phyloP scores from a whole-genome alignment of 2,113 vertebrate genomes.

The Entosphenus tridentatus region DNA sequence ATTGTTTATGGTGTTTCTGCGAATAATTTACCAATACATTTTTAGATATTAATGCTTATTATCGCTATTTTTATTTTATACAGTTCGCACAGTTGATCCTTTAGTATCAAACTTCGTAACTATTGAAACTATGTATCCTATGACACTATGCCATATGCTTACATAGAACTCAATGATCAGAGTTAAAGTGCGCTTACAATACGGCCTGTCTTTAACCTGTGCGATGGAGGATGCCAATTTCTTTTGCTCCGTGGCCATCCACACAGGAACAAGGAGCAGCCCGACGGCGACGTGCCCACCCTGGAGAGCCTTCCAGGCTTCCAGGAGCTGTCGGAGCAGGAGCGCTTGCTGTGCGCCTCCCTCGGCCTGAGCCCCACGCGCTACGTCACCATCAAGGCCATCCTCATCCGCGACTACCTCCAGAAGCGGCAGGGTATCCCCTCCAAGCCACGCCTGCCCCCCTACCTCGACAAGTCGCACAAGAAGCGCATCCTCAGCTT shows the following conservation, averaged over 20 bases:
- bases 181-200: too few species aligned
- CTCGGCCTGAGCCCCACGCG: constrained; percentile 63
- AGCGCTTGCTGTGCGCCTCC: constrained; percentile 78
- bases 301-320: constrained; percentile 76
- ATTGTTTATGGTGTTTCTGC: too few species aligned
- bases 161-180: too few species aligned
- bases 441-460: constrained; percentile 72
- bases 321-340: constrained; percentile 70
- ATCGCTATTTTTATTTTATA: too few species aligned
- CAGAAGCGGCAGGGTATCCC: constrained; percentile 85
- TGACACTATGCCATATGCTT: too few species aligned
- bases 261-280: constrained; percentile 2
- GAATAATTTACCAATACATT: too few species aligned
- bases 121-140: too few species aligned
- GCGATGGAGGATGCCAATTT: too few species aligned
- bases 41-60: too few species aligned
- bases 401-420: constrained; percentile 88
- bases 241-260: background rate
- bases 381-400: constrained; percentile 85
- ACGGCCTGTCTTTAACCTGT: too few species aligned
- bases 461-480: constrained; percentile 80
- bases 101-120: too few species aligned
- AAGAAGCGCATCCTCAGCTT: constrained; percentile 86
- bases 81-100: too few species aligned
- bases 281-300: constrained; percentile 57